Evolutionary conservation across 1,140 invertebrate species (phyloP).

Genomic region (Asobara japonica): DNA sequence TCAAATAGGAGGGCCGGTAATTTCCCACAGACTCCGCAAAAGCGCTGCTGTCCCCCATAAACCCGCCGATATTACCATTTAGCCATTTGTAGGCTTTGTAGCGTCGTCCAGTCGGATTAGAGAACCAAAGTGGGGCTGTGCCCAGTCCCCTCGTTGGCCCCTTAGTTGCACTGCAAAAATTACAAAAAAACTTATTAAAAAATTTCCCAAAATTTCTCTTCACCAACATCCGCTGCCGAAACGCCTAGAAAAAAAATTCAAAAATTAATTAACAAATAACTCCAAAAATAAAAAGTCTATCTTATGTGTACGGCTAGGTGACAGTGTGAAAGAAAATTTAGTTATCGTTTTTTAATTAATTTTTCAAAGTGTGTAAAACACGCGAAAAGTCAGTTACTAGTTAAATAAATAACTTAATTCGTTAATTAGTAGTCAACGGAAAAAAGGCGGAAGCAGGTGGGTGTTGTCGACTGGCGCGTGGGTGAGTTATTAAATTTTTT

Average conservation of each 20-base stretch:
- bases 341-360: not conserved
- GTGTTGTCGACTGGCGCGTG: conserved; percentile 27
- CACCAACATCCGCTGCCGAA: not conserved
- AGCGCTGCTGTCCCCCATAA: not conserved
- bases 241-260: conserved; percentile 17
- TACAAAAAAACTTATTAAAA: conserved; percentile 10
- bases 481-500: conserved; percentile 5
- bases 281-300: not conserved
- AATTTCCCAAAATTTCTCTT: conserved; percentile 14
- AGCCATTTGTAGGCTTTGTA: conserved; percentile 10
- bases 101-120: conserved; percentile 10
- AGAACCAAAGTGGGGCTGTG: conserved; percentile 7
- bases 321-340: conserved; percentile 17
- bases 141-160: not conserved
- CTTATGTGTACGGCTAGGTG: conserved; percentile 30
- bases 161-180: not conserved
- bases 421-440: conserved; percentile 17
- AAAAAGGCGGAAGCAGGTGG: conserved; percentile 23
- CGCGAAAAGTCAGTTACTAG: not conserved
- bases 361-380: not conserved
- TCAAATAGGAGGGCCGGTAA: not conserved
- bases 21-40: not conserved
- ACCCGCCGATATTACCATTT: conserved; percentile 2
- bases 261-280: not conserved
- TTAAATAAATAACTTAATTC: not conserved